phyloP scores from a whole-genome alignment of 2,113 vertebrate species.

The Hypanus sabinus region DNA sequence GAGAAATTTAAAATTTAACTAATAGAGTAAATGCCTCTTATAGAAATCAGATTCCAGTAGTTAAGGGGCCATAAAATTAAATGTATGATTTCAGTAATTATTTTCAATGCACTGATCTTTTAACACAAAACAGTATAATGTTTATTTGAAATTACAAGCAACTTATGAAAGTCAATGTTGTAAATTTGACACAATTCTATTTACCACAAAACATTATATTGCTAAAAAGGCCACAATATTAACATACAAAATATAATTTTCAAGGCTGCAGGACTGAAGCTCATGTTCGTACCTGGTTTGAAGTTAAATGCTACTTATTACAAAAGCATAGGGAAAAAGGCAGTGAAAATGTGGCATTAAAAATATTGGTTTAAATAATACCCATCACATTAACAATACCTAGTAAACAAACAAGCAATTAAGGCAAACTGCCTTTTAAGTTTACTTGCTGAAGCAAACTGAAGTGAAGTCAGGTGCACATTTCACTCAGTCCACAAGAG shows the following conservation, averaged over 20 bases:
- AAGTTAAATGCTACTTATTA: slow-evolving; percentile 19
- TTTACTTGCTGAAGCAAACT: neutral
- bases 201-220: slow-evolving; percentile 31
- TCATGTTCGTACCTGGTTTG: neutral
- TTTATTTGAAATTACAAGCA: slow-evolving; percentile 67
- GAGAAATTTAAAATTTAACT: slow-evolving; percentile 48
- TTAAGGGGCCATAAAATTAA: slow-evolving; percentile 63
- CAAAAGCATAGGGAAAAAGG: slow-evolving; percentile 15
- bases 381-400: neutral
- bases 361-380: slow-evolving; percentile 27
- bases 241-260: slow-evolving; percentile 29
- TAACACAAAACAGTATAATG: slow-evolving; percentile 41
- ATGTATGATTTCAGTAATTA: slow-evolving; percentile 69
- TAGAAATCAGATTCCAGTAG: slow-evolving; percentile 40
- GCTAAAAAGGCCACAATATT: slow-evolving; percentile 34
- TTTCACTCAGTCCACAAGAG: neutral
- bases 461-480: neutral
- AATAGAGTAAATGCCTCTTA: slow-evolving; percentile 48
- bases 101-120: slow-evolving; percentile 67
- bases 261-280: neutral
- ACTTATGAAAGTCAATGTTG: slow-evolving; percentile 50
- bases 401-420: slow-evolving; percentile 10
- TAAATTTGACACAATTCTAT: slow-evolving; percentile 22
- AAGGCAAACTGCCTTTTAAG: slow-evolving; percentile 28
- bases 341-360: neutral